Evolutionary conservation across 2,888 invertebrate genomes (phyloP).

Genomic region (Ischnura elegans): DNA sequence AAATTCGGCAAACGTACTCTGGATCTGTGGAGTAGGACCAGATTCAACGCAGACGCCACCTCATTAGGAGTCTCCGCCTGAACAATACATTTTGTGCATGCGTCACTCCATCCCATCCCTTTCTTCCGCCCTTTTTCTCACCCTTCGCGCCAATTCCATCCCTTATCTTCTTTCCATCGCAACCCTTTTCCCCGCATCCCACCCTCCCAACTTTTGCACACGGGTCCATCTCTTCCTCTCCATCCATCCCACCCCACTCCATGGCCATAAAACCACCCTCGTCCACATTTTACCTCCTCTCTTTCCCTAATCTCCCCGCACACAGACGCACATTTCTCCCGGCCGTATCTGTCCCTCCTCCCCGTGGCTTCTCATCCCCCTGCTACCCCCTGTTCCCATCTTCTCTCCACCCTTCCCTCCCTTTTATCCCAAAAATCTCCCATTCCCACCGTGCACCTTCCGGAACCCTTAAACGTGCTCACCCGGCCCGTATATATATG

Average conservation of each 20-base stretch:
- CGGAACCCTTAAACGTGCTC: slow-evolving; percentile 24
- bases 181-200: neutral
- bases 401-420: neutral
- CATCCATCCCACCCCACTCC: neutral
- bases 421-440: neutral
- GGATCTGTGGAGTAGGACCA: too few relatives aligned
- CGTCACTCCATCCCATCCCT: neutral
- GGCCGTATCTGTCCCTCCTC: neutral
- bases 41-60: too few relatives aligned
- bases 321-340: slow-evolving; percentile 9
- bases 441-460: neutral
- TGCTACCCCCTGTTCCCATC: neutral
- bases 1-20: too few relatives aligned
- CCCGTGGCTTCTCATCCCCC: neutral
- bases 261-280: slow-evolving; percentile 25
- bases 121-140: neutral
- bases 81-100: neutral
- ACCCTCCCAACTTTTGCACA: neutral
- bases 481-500: neutral
- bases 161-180: slow-evolving; percentile 18
- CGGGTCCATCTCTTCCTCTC: neutral
- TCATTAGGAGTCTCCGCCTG: neutral
- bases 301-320: slow-evolving; percentile 15
- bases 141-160: neutral
- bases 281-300: slow-evolving; percentile 38